Evolutionary conservation across 35 echinoderm and acorn worm genomes (phyloP).

Genomic region (Lytechinus pictus): DNA sequence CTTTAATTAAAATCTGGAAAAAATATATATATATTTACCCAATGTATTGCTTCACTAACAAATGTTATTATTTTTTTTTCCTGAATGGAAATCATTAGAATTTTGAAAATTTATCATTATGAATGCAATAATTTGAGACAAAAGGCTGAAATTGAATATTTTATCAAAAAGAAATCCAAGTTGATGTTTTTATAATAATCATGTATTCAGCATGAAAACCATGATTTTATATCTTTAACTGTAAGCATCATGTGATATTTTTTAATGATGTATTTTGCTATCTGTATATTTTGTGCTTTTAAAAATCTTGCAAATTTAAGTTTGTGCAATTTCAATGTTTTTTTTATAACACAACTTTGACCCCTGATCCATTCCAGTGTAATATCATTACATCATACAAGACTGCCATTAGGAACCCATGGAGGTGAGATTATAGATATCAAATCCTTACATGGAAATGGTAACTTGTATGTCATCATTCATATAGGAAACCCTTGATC

Average conservation of each 20-base stretch:
- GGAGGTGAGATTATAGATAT: not conserved
- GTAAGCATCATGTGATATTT: not conserved
- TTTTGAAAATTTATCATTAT: not conserved
- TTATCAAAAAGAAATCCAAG: not conserved
- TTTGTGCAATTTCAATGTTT: not conserved
- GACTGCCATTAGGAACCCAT: not conserved
- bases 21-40: not conserved
- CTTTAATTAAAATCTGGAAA: not conserved
- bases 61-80: not conserved
- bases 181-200: not conserved
- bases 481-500: too few species aligned
- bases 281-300: constrained; percentile 7
- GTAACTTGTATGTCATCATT: not conserved
- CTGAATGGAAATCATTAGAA: not conserved
- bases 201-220: not conserved
- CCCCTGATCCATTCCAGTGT: not conserved
- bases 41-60: not conserved
- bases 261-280: not conserved
- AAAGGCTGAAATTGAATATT: constrained; percentile 2
- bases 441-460: not conserved
- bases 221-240: not conserved
- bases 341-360: not conserved
- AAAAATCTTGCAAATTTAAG: not conserved
- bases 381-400: not conserved
- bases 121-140: not conserved